phyloP scores from a whole-genome alignment of 2,113 vertebrate genomes.

The Stegastes partitus region DNA sequence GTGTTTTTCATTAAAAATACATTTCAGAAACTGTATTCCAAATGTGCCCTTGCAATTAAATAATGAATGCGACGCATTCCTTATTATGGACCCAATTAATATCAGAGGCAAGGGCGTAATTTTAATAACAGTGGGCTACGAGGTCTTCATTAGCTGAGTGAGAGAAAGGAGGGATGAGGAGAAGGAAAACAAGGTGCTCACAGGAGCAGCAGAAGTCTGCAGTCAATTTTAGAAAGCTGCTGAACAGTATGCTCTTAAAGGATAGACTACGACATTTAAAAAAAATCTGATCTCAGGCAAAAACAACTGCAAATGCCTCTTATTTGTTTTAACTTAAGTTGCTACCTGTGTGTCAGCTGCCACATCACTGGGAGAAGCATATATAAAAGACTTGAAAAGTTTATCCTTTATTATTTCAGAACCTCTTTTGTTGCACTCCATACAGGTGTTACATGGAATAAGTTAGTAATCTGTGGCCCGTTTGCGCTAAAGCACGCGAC shows the following conservation, averaged over 20 bases:
- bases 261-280: conserved; percentile 45
- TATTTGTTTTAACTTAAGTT: conserved; percentile 42
- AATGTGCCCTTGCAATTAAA: conserved; percentile 99
- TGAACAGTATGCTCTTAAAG: conserved; percentile 39
- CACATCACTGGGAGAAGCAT: conserved; percentile 12
- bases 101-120: conserved; percentile 92
- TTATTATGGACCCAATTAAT: conserved; percentile 99
- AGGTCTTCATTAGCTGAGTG: conserved; percentile 92
- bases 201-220: conserved; percentile 73
- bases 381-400: conserved; percentile 26
- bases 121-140: conserved; percentile 96
- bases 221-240: conserved; percentile 65
- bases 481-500: neutral
- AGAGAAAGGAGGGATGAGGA: conserved; percentile 79
- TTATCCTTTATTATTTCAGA: neutral
- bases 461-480: conserved; percentile 10
- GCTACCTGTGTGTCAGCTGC: conserved; percentile 20
- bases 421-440: neutral
- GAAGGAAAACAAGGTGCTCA: conserved; percentile 84
- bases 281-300: conserved; percentile 23
- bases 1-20: conserved; percentile 99
- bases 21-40: conserved; percentile 98
- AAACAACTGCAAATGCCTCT: conserved; percentile 6
- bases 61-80: conserved; percentile 95
- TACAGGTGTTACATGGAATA: neutral